Base-by-base conservation (phyloP, 2,797 vertebrate species). In the Microcaecilia unicolor region DNA sequence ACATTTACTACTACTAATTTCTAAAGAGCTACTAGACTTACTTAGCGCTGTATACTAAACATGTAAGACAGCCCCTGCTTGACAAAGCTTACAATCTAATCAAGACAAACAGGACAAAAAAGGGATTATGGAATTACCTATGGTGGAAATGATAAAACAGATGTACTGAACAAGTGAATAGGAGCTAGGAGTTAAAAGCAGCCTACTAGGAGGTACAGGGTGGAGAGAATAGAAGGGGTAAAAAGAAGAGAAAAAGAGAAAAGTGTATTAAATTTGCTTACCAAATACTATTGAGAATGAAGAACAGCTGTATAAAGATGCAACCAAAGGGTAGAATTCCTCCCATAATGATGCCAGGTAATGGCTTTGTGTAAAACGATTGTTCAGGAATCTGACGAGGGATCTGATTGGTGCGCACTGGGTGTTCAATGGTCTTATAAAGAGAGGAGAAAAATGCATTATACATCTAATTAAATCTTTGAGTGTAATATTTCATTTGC, bases 281-380 rank as follows among this genome's bases (percentile, higher is more conserved):
- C 92, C 92, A 97, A 70, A 97, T 97, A 49, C 90, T 94, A 61
- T 96, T 97, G 25, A 96, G 85, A 64, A 96, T 96, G 68, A 97
- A 96, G 71, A 97, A 97, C 24, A 97, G 75, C 74, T 96, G 92
- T 64, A 97, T 96, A 46, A 96, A 97, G 61, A 97, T 94, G 49
- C 92, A 96, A 9, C 90, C 89, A 24, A 96, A 97, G 5, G 92
- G 91, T 18, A 97, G 71, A 71, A 96, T 94, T 9, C 91, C 91
- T 44, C 92, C 91, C 92, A 96, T 96, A 59, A 94, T 38, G 28
- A 96, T 97, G 7, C 92, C 92, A 33, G 92, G 92, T 32, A 94
- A 65, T 0, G 91, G 85, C 56, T 88, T 92, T 4, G 91, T 97
- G 61, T 96, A 96, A 72, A 97, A 95, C 0, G 91, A 93, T 34